These are phyloP conservation scores for Masticophis lateralis DNA, from an alignment of 2,797 vertebrate genomes.

Conservation along the genomic window DNA sequence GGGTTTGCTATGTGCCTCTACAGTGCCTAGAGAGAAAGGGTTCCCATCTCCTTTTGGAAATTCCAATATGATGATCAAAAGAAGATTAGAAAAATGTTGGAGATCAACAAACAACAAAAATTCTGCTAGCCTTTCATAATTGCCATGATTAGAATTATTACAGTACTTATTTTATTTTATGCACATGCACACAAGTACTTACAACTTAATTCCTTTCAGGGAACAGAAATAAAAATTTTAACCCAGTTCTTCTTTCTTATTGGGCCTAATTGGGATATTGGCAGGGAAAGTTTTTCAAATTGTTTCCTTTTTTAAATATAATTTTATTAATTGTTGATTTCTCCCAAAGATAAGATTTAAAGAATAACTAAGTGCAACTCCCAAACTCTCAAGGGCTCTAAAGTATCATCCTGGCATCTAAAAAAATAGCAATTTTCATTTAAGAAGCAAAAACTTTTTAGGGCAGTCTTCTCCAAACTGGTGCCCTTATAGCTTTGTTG, in stretches of 20 bases:
- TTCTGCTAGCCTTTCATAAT: background rate
- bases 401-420: no score
- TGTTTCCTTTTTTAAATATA: no score
- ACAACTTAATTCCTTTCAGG: conserved; percentile 46
- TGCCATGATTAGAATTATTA: background rate
- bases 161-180: background rate
- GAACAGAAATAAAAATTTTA: conserved; percentile 2
- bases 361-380: no score
- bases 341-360: no score
- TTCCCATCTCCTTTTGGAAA: background rate
- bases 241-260: conserved; percentile 1
- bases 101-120: background rate
- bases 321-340: no score
- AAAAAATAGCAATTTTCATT: no score
- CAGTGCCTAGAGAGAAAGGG: background rate
- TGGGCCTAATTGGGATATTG: conserved; percentile 11
- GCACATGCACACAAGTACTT: background rate
- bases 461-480: no score
- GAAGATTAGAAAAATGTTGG: background rate
- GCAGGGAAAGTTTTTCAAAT: no score
- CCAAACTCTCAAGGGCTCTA: no score
- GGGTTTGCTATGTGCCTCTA: background rate
- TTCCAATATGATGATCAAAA: background rate
- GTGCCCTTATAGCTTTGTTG: no score
- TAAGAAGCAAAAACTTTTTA: no score